Evolutionary conservation across 1,140 invertebrate species (phyloP), one percentile per base, ranked within the genome.

Genomic region (Drosophila arawakana): DNA sequence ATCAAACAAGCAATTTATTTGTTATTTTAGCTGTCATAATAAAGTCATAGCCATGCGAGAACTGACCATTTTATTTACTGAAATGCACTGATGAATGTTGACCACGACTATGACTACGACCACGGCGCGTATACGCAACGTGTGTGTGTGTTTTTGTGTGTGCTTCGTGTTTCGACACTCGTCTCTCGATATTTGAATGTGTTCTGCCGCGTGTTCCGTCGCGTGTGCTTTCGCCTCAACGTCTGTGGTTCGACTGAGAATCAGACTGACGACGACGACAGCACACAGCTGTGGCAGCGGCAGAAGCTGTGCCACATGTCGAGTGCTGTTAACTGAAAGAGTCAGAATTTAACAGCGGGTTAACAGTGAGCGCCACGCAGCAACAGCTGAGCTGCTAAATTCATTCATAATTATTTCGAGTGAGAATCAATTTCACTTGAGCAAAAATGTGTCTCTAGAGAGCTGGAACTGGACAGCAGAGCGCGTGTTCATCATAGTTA

Each of bases 351-450:
- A 78, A 62, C 66, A 84, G 67, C 10, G 25, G 6, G 13, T 10
- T 49, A 63, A 57, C 72, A 69, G 71, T 46, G 70, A 57, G 43
- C 54, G 70, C 65, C 63, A 73, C 76, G 34, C 55, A 69, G 72
- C 71, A 80, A 78, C 70, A 86, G 73, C 54, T 76, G 41, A 47
- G 68, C 58, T 43, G 47, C 47, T 67, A 73, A 50, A 59, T 86
- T 88, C 83, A 88, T 88, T 88, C 83, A 88, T 88, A 88, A 88
- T 89, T 88, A 81, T 80, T 80, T 74, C 62, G 84, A 88, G 80
- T 88, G 80, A 13, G 25, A 74, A 89, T 88, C 84, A 88, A 89
- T 88, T 89, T 84, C 5, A 58, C 52, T 74, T 84, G 58, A 75
- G 61, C 65, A 73, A 11, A 37, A 84, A 88, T 89, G 77, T 63